These are phyloP conservation scores for Drosophila kanapiae DNA, from an alignment of 1,140 invertebrate species.

Conservation along the genomic window DNA sequence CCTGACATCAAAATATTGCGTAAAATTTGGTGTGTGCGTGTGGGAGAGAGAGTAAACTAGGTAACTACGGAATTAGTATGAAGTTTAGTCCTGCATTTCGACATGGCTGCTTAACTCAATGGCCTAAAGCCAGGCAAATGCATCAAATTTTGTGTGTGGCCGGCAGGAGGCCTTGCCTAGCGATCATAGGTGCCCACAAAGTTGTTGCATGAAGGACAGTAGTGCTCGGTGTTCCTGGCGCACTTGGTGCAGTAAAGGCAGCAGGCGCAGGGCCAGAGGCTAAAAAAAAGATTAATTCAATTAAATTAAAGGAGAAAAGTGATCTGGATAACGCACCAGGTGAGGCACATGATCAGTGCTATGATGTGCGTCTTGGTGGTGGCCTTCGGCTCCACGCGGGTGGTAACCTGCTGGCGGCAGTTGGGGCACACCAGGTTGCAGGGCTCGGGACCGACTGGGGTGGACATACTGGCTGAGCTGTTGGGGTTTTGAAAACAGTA, in stretches of 20 bases:
- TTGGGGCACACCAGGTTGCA: slow-evolving; percentile 86
- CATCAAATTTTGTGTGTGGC: background rate
- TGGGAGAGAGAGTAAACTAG: background rate
- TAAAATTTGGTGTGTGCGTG: background rate
- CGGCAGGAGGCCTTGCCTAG: background rate
- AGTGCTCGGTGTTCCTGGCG: slow-evolving; percentile 88
- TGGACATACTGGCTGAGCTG: slow-evolving; percentile 46
- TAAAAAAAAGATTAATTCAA: slow-evolving; percentile 34
- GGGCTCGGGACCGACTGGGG: slow-evolving; percentile 85
- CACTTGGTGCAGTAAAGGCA: slow-evolving; percentile 89
- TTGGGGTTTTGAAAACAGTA: background rate
- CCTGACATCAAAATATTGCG: slow-evolving; percentile 40
- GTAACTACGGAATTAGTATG: background rate
- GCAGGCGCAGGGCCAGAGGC: slow-evolving; percentile 87
- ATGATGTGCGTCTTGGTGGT: slow-evolving; percentile 88
- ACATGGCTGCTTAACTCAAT: slow-evolving; percentile 3
- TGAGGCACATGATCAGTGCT: slow-evolving; percentile 87
- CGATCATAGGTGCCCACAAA: slow-evolving; percentile 87
- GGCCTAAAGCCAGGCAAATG: slow-evolving; percentile 11
- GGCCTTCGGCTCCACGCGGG: slow-evolving; percentile 85
- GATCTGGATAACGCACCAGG: slow-evolving; percentile 85
- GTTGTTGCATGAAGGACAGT: slow-evolving; percentile 88
- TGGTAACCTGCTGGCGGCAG: slow-evolving; percentile 86
- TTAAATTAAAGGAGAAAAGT: background rate
- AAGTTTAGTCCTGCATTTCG: slow-evolving; percentile 5